phyloP scores from a whole-genome alignment of 2,113 vertebrate genomes.

The Patagioenas fasciata region DNA sequence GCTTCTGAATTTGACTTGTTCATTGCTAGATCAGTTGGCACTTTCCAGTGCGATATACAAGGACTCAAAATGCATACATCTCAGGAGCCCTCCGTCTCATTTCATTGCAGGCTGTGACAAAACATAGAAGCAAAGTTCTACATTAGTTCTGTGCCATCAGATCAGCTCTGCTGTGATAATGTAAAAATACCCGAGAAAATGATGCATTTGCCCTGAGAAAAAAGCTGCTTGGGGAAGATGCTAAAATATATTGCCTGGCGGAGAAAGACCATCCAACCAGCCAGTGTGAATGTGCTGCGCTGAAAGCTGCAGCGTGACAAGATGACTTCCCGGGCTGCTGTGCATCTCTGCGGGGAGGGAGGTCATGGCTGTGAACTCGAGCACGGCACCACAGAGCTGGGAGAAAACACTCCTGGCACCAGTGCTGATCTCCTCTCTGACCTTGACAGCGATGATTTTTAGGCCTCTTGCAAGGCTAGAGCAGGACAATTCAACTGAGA shows the following conservation, averaged over 20 bases:
- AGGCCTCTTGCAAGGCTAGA: background rate
- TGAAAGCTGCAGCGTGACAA: background rate
- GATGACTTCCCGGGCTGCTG: background rate
- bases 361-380: rapidly evolving
- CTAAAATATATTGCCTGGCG: background rate
- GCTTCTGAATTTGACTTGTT: background rate
- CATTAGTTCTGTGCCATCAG: background rate
- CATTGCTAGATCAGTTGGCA: background rate
- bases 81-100: background rate
- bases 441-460: background rate
- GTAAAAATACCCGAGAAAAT: background rate
- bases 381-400: background rate
- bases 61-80: background rate
- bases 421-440: background rate
- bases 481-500: background rate
- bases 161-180: background rate
- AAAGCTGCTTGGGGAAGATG: background rate
- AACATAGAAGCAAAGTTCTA: background rate
- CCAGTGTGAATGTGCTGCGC: background rate
- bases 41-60: background rate
- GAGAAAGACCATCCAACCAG: background rate
- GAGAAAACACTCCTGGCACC: background rate
- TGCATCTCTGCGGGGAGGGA: background rate
- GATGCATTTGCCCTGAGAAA: background rate
- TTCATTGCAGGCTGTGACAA: background rate